Percentiles rank a stretch among this genome's conserved stretches.
Conservation (phyloP, 2,888 invertebrate species). For the Neoitamus cyanurus region DNA sequence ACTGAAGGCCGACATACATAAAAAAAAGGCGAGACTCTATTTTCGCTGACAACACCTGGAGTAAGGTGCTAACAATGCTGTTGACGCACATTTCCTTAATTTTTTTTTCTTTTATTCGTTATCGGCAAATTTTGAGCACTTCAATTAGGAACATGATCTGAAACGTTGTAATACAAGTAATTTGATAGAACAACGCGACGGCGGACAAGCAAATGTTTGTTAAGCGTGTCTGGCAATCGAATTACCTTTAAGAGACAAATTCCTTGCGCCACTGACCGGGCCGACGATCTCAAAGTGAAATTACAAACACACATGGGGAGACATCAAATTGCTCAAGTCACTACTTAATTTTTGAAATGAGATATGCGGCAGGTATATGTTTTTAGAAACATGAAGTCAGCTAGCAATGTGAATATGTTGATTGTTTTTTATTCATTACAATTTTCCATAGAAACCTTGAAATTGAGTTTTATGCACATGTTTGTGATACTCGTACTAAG, state of each 20-base stretch:
- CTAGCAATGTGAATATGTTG: background rate
- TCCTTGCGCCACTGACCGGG: background rate
- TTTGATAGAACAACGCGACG: slow-evolving; percentile 21
- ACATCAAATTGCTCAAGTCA: background rate
- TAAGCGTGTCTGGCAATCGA: slow-evolving; percentile 6
- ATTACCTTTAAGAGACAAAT: background rate
- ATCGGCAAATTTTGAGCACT: slow-evolving; percentile 21
- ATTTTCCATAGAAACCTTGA: too few species aligned
- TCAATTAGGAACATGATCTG: slow-evolving; percentile 14
- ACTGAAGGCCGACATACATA: background rate
- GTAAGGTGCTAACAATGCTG: background rate
- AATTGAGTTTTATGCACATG: too few species aligned
- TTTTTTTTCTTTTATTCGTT: background rate
- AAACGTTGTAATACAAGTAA: slow-evolving; percentile 30
- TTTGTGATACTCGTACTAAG: background rate
- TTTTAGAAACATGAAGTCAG: background rate
- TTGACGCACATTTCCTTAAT: background rate
- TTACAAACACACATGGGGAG: background rate
- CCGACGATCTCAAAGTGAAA: background rate
- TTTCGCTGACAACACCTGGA: slow-evolving; percentile 7
- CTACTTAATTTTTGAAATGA: background rate
- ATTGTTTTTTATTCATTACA: too few species aligned
- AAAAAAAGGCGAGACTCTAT: background rate
- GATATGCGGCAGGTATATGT: background rate
- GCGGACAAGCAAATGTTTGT: slow-evolving; percentile 4